phyloP scores from a whole-genome alignment of 2,113 vertebrate species.

The Panthera tigris region DNA sequence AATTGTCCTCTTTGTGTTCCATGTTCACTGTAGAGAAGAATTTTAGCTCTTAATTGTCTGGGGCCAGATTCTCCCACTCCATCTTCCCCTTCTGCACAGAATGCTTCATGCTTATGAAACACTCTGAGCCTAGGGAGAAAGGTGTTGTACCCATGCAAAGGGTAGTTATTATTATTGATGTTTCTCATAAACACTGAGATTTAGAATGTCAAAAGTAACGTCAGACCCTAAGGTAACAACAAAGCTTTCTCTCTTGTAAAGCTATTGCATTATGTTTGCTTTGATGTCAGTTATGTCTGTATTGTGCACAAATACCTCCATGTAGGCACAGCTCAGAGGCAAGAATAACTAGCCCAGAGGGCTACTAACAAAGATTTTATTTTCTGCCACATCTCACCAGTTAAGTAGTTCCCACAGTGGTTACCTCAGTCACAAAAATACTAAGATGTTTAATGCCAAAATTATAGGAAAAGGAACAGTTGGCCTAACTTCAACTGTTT shows the following conservation, averaged over 20 bases:
- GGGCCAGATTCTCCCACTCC: conserved; percentile 36
- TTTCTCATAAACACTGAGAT: conserved; percentile 57
- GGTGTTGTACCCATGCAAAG: conserved; percentile 28
- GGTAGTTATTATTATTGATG: conserved; percentile 51
- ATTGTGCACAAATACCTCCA: background rate
- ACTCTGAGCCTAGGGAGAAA: conserved; percentile 13
- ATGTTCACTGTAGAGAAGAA: background rate
- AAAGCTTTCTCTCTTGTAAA: conserved; percentile 13
- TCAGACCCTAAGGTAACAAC: conserved; percentile 34
- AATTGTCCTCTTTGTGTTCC: background rate
- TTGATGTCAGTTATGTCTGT: conserved; percentile 38
- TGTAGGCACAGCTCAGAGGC: background rate
- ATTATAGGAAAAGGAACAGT: conserved; percentile 27
- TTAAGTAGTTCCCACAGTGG: background rate
- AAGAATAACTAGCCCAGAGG: background rate
- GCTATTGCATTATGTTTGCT: background rate
- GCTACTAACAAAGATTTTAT: conserved; percentile 22
- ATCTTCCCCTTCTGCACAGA: conserved; percentile 14
- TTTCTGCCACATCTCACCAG: conserved; percentile 10
- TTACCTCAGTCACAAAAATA: conserved; percentile 38
- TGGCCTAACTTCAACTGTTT: background rate
- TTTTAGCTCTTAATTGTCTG: conserved; percentile 52
- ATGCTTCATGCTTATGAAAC: background rate
- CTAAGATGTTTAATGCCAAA: background rate
- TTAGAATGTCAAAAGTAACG: conserved; percentile 64